Base-by-base conservation (phyloP, 1,140 invertebrate species). In the Micrasema longulum region DNA sequence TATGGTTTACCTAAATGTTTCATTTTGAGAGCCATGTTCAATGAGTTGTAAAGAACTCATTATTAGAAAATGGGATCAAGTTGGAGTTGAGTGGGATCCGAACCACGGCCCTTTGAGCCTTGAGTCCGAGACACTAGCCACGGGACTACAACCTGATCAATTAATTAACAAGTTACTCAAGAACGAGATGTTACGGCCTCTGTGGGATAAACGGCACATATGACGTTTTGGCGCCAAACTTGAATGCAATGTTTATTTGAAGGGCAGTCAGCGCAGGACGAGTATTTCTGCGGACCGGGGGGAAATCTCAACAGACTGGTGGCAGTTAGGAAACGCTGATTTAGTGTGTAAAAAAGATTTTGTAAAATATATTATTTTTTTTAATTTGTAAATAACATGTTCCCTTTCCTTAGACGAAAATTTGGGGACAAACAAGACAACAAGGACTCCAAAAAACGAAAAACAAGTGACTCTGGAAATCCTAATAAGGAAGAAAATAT, bases 371-470 rank as follows among this genome's bases (percentile, higher is more conserved):
- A 43, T 20, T 43, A 12, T 38, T 9, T 62, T 43, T 22, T 18
- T n/a, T 41, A 1, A 41, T 14, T 43, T 12, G 43, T 45, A 11
- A 14, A 38, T 14, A 1, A 9, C 9, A 2, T 60, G 3, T 38
- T 14, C 16, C 20, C 10, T 36, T 18, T 26, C 23, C 12, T 0
- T 16, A 63, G 57, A 22, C 18, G 57, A 63, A 63, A 63, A 45
- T 43, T 63, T 22, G 38, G 14, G 0, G 57, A 45, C 38, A 63
- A 63, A 23, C 38, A 14, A 41, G 38, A 63, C 16, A 43, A 41
- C n/a, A 45, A 63, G 14, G 38, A 63, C 14, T 12, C 22, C 23
- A 63, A 63, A 45, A 63, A 63, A 20, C 41, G 36, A 22, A 63
- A 63, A 63, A 41, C 57, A 16, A 60, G 16, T 14, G 57, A 43